phyloP scores from a whole-genome alignment of 2,888 invertebrate species.

The Athrips mouffetella region DNA sequence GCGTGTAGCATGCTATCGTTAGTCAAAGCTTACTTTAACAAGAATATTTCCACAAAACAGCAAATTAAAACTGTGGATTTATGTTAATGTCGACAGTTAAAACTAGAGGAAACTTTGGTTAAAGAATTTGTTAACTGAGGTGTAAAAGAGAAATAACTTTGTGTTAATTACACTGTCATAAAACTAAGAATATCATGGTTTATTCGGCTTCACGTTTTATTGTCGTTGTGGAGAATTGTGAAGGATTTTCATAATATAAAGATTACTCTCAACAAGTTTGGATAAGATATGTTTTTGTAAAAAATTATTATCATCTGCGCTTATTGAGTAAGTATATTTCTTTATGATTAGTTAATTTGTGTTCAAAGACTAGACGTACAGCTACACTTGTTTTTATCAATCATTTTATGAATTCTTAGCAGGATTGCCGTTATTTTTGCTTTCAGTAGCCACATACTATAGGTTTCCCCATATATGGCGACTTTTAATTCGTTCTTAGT shows the following conservation, averaged over 20 bases:
- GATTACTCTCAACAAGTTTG: no score
- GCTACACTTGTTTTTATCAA: no score
- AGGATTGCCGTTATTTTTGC: no score
- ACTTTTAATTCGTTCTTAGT: no score
- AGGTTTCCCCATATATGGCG: no score
- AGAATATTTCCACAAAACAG: slow-evolving; percentile 15
- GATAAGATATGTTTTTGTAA: no score
- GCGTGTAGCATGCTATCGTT: slow-evolving; percentile 33
- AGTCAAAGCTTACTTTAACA: slow-evolving; percentile 14
- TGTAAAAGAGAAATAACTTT: slow-evolving; percentile 10
- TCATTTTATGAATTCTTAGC: no score
- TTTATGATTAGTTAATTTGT: no score
- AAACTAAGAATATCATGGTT: slow-evolving; percentile 10
- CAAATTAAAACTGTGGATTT: slow-evolving; percentile 14
- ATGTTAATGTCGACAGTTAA: slow-evolving; percentile 16
- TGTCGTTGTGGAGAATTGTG: not conserved
- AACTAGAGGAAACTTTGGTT: slow-evolving; percentile 7
- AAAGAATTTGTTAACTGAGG: slow-evolving; percentile 9
- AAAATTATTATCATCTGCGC: no score
- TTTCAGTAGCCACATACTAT: no score
- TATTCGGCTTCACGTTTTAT: not conserved
- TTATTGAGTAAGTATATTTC: no score
- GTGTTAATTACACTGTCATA: slow-evolving; percentile 8
- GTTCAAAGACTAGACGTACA: no score
- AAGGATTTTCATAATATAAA: not conserved